phyloP scores from a whole-genome alignment of 2,113 vertebrate species.

The Eptesicus fuscus region DNA sequence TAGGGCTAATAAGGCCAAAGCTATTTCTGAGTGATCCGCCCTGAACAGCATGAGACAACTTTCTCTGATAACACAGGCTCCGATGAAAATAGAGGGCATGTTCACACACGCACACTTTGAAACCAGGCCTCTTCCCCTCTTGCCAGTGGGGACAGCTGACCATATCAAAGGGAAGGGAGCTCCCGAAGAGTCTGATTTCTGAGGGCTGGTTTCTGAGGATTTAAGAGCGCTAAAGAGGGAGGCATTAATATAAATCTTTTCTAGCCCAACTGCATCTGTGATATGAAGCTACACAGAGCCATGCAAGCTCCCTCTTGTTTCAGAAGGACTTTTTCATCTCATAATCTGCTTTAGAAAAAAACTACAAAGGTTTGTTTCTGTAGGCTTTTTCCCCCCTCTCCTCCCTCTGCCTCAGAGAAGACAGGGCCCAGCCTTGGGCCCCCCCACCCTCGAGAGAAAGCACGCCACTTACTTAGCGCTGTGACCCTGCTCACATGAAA shows the following conservation, averaged over 20 bases:
- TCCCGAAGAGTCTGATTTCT: background rate
- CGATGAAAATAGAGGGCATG: background rate
- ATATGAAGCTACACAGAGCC: background rate
- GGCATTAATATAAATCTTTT: background rate
- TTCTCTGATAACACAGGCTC: background rate
- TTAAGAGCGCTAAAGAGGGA: background rate
- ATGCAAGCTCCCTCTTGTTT: background rate
- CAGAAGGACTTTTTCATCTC: slow-evolving; percentile 36
- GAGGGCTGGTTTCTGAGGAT: slow-evolving; percentile 23
- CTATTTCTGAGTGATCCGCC: background rate
- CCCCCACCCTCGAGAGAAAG: slow-evolving; percentile 37
- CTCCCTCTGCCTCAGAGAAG: slow-evolving; percentile 54
- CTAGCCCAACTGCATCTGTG: background rate
- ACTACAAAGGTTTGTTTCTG: slow-evolving; percentile 55
- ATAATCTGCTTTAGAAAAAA: slow-evolving; percentile 32
- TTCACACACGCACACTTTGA: background rate
- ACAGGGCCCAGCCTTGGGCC: background rate
- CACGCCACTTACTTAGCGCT: background rate
- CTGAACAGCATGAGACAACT: background rate
- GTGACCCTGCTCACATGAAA: slow-evolving; percentile 51
- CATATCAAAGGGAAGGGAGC: slow-evolving; percentile 35
- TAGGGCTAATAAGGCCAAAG: background rate
- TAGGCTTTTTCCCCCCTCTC: background rate
- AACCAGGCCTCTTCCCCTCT: background rate
- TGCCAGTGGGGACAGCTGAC: slow-evolving; percentile 23